phyloP scores from a whole-genome alignment of 2,888 invertebrate species.

The Cantharis lateralis region DNA sequence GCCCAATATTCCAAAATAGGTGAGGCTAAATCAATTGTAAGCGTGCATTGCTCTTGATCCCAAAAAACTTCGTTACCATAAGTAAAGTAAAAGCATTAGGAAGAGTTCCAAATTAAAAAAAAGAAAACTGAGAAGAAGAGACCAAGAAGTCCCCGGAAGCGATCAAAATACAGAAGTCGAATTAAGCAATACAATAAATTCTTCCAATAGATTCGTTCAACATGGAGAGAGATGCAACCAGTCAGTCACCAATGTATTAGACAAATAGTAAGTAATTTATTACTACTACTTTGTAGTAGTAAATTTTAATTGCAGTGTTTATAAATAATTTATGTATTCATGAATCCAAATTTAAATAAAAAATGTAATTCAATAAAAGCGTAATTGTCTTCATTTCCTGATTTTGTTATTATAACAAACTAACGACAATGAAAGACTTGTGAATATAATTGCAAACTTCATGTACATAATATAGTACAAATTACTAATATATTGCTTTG shows the following conservation, averaged over 20 bases:
- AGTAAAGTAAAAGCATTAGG: no score
- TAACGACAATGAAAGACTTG: neutral
- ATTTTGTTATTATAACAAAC: neutral
- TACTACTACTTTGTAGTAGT: neutral
- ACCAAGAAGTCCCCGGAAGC: no score
- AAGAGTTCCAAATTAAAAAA: no score
- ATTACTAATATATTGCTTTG: neutral
- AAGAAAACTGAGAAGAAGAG: no score
- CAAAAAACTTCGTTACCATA: no score
- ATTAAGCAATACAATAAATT: neutral
- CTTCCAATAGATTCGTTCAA: neutral
- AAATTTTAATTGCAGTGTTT: neutral
- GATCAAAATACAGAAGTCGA: no score
- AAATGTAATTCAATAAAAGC: neutral
- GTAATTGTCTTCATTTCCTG: neutral
- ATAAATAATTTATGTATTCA: neutral
- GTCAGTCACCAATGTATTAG: neutral
- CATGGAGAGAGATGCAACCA: neutral
- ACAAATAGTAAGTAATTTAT: neutral
- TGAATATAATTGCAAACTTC: neutral
- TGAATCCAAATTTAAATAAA: neutral
- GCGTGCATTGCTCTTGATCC: no score
- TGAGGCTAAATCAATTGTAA: no score
- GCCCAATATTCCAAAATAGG: no score
- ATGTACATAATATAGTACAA: no score